These are phyloP conservation scores for Acrocyrtus sp. DNA, from an alignment of 2,888 invertebrate genomes.

Conservation along the genomic window DNA sequence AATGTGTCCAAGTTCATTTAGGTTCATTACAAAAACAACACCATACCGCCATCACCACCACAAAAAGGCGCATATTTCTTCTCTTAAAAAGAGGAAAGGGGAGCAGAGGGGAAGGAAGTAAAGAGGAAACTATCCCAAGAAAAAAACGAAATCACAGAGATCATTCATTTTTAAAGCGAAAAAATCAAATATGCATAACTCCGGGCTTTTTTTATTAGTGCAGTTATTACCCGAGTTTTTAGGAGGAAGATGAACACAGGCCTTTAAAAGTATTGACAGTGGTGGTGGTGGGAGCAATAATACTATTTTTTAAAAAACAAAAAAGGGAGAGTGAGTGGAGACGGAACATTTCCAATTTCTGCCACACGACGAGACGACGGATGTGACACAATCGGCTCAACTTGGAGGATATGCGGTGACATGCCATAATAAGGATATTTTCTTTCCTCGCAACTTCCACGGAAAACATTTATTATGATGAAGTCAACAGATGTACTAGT, in stretches of 20 bases:
- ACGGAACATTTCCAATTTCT: too few relatives aligned
- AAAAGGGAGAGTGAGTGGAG: too few relatives aligned
- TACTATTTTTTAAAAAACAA: too few relatives aligned
- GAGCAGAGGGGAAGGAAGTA: background rate
- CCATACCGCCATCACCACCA: slow-evolving; percentile 6
- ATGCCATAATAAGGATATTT: background rate
- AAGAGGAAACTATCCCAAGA: too few relatives aligned
- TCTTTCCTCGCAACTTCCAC: too few relatives aligned
- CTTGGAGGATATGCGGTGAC: slow-evolving; percentile 1
- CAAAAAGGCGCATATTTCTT: background rate
- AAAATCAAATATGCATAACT: too few relatives aligned
- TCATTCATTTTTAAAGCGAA: background rate
- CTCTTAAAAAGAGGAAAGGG: background rate
- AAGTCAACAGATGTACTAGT: background rate
- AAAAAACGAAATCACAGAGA: too few relatives aligned
- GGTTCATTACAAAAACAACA: slow-evolving; percentile 37
- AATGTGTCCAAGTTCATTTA: slow-evolving; percentile 46
- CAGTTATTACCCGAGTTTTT: too few relatives aligned
- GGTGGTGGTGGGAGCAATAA: too few relatives aligned
- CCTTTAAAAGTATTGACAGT: too few relatives aligned
- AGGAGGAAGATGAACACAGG: too few relatives aligned
- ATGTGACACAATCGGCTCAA: background rate
- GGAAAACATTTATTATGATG: slow-evolving; percentile 1
- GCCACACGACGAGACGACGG: background rate
- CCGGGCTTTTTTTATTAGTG: background rate